Conservation (phyloP, 2,888 invertebrate genomes). For the Nysson spinosus region DNA sequence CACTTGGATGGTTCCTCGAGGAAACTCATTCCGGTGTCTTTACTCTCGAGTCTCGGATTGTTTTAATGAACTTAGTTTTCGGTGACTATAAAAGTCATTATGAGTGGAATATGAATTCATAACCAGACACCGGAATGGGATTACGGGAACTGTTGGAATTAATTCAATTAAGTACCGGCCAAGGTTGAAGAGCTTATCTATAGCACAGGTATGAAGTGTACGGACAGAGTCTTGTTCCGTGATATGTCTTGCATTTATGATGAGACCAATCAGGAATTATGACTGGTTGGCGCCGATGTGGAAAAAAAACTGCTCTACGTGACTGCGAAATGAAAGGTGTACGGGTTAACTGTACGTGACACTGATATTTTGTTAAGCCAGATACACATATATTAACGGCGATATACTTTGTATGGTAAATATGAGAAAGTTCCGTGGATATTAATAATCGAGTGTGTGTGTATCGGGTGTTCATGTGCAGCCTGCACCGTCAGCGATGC, state of each 20-base stretch:
- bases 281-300: slow-evolving; percentile 37
- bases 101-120: too few species aligned
- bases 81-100: too few species aligned
- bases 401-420: too few species aligned
- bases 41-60: not conserved
- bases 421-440: too few species aligned
- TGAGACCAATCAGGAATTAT: slow-evolving; percentile 40
- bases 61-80: not conserved
- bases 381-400: slow-evolving; percentile 5
- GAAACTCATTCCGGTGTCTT: slow-evolving; percentile 9
- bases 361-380: too few species aligned
- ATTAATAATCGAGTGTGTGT: slow-evolving; percentile 12
- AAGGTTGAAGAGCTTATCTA: slow-evolving; percentile 17
- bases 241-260: slow-evolving; percentile 46
- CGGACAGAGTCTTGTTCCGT: slow-evolving; percentile 7
- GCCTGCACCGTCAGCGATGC: slow-evolving; percentile 24
- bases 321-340: slow-evolving; percentile 10
- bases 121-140: not conserved
- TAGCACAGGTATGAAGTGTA: slow-evolving; percentile 7
- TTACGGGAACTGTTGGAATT: slow-evolving; percentile 6
- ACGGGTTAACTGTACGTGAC: not conserved
- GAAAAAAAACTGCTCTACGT: slow-evolving; percentile 20
- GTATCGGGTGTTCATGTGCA: slow-evolving; percentile 15
- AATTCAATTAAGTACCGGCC: slow-evolving; percentile 16
- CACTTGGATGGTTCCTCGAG: slow-evolving; percentile 5